Conservation (phyloP, 2,888 invertebrate genomes). For the Papilio gigon region DNA sequence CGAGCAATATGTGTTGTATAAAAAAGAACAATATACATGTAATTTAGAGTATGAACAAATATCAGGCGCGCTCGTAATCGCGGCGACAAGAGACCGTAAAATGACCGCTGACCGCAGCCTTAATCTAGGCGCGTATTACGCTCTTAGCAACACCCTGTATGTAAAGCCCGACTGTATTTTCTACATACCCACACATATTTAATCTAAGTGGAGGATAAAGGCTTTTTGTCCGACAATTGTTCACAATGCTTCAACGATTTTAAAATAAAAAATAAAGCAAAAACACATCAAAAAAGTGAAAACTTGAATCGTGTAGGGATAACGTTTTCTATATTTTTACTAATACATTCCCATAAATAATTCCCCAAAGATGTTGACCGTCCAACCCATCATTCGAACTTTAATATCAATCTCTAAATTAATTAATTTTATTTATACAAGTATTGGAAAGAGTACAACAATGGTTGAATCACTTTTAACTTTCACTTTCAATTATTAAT, state of each 20-base stretch:
- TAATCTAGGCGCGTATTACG: constrained; percentile 40
- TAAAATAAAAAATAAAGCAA: not conserved
- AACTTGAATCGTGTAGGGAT: too few species aligned
- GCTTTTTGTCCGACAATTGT: constrained; percentile 22
- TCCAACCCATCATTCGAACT: not conserved
- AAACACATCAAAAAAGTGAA: too few species aligned
- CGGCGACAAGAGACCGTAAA: constrained; percentile 37
- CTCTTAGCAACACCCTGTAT: constrained; percentile 19
- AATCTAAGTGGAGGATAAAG: constrained; percentile 25
- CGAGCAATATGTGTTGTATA: constrained; percentile 18
- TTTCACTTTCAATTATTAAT: too few species aligned
- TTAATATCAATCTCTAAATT: not conserved
- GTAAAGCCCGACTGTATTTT: constrained; percentile 31
- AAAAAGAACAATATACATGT: constrained; percentile 23
- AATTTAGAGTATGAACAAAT: constrained; percentile 31
- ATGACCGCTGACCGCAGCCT: constrained; percentile 36
- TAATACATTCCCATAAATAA: too few species aligned
- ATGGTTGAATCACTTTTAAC: too few species aligned
- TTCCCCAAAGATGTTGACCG: too few species aligned
- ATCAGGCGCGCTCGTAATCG: constrained; percentile 31
- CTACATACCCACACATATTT: constrained; percentile 26
- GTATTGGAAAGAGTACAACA: not conserved
- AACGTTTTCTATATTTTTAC: too few species aligned
- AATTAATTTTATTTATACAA: not conserved
- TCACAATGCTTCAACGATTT: not conserved